Base-by-base conservation (phyloP, 2,113 vertebrate genomes). In the Perognathus longimembris region DNA sequence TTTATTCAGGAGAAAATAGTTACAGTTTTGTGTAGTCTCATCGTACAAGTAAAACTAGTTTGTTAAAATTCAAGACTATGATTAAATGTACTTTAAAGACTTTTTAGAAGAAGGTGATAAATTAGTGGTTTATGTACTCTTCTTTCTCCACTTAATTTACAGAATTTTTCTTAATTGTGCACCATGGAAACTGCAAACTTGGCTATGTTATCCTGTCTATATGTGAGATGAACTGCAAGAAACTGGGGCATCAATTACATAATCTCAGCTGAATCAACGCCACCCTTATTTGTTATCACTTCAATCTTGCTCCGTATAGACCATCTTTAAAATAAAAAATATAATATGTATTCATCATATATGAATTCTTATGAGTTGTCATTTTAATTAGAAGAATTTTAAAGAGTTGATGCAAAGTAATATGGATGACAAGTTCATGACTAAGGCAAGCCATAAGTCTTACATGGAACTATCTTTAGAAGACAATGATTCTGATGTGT, bases 221-320 rank as follows among this genome's bases (percentile, higher is more conserved):
- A 75, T 94, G 54, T 91, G 94, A 93, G 91, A 66, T 85, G 77
- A 90, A 36, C 79, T 92, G 90, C 45, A 91, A 69, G 74, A 93
- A 94, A 92, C 84, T 83, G 57, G 88, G 88, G 70, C 45, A n/a
- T 84, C 79, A 89, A 50, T 90, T 90, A 85, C 67, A 61, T 74
- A 92, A 95, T 69, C 40, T 75, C 61, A 22, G n/a, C 32, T 84
- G 64, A 67, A 6, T 84, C 14, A 67, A 85, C 45, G 80, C 14
- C 14, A 34, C 42, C 50, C 77, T 90, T 92, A 22, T 61, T 81
- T 90, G 91, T 95, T 90, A 89, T 45, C 24, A 24, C 42, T 88
- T 88, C 32, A 66, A 69, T 95, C 86, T 89, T 77, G 14, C 45
- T 93, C 64, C 85, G 5, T 67, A 70, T 75, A 54, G 21, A 2